A percentile compares a stretch with the other conserved stretches of the same genome.
These are phyloP conservation scores for Sorex araneus DNA, from an alignment of 2,113 vertebrate species.

Conservation along the genomic window DNA sequence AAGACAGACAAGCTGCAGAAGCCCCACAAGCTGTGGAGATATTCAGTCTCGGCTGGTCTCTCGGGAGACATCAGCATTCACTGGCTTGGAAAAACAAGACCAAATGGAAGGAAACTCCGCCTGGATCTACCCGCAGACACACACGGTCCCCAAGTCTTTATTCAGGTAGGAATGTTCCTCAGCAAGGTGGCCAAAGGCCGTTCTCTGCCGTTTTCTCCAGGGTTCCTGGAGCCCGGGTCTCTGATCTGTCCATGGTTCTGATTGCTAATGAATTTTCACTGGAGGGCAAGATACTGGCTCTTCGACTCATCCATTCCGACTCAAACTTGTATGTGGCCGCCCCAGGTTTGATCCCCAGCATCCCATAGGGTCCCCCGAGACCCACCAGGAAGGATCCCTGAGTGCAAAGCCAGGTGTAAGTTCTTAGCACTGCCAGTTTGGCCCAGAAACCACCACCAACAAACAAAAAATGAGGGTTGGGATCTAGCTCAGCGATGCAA, in stretches of 20 bases:
- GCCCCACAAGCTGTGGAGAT: background rate
- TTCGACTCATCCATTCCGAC: background rate
- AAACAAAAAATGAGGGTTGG: too few relatives aligned
- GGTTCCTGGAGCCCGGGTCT: background rate
- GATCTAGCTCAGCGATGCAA: too few relatives aligned
- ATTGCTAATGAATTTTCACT: background rate
- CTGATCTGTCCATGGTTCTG: slow-evolving; percentile 78
- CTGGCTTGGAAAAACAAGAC: slow-evolving; percentile 55
- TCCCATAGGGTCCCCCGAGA: too few relatives aligned
- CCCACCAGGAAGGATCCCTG: too few relatives aligned
- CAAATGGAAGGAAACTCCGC: slow-evolving; percentile 41
- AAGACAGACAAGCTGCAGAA: background rate
- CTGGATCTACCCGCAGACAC: background rate
- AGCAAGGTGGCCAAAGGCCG: too few relatives aligned
- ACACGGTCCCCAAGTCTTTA: background rate
- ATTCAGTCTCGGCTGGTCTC: background rate
- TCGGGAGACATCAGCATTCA: slow-evolving; percentile 38
- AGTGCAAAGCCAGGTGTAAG: too few relatives aligned
- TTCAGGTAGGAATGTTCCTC: background rate
- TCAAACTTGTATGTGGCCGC: too few relatives aligned
- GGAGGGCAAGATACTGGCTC: background rate
- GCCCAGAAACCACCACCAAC: too few relatives aligned
- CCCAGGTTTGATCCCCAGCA: too few relatives aligned
- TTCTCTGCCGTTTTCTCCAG: background rate
- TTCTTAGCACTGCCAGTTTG: too few relatives aligned